Evolutionary conservation across 2,888 invertebrate genomes (phyloP), one percentile per base, ranked within the genome.

Genomic region (Tineola bisselliella): DNA sequence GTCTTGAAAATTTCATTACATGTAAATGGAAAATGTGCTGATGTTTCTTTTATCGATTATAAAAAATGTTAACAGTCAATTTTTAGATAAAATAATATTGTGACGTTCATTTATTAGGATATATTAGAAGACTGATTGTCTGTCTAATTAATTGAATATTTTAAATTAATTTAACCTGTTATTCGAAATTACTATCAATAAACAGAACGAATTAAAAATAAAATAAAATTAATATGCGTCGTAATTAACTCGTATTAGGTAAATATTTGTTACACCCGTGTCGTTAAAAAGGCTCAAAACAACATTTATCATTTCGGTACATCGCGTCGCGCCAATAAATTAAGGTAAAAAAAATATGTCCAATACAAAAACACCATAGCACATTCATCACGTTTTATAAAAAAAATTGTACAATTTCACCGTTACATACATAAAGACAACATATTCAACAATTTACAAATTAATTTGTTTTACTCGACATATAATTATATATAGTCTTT

Each of bases 401-500:
- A 48, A 48, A 38, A 48, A 15, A 48, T 15, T 48, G 15, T 48
- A n/a, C 48, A 48, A 48, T 48, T 48, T 48, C 48, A 48, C 48
- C 48, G n/a, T n/a, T 4, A 44, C 44, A 44, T 10, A 44, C 5
- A 10, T 48, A 8, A 15, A 48, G 2, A 48, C 48, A 48, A 48
- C 38, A 38, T 38, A 12, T 38, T 38, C 38, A 38, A 38, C 38
- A 38, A 12, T 12, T 38, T 4, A 38, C 38, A n/a, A 38, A 38
- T 38, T 38, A 38, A 38, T 25, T 25, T 6, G 6, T 6, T 25
- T 25, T 25, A 25, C 25, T 25, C 25, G 6, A 25, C 6, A 4
- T 25, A 4, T 25, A 2, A 4, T 25, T 25, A 4, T 25, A 25
- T 25, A 25, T n/a, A n/a, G n/a, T n/a, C n/a, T n/a, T n/a, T n/a